phyloP scores from a whole-genome alignment of 2,888 invertebrate genomes.

The Heteromurus nitidus region DNA sequence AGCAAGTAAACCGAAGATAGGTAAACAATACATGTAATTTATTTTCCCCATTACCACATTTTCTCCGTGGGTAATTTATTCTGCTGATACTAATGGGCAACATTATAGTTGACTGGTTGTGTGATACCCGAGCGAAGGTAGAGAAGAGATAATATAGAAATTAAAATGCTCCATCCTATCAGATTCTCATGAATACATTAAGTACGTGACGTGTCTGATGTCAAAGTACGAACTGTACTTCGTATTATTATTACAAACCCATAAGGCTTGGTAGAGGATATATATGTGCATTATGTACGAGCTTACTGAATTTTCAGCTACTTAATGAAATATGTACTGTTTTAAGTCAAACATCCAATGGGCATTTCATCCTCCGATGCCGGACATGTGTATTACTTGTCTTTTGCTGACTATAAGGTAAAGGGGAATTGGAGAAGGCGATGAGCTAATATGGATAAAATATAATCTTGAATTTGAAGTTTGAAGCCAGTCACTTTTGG shows the following conservation, averaged over 20 bases:
- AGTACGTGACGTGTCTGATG: conserved; percentile 63
- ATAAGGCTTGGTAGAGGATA: background rate
- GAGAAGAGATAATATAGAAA: conserved; percentile 38
- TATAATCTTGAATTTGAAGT: background rate
- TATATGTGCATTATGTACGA: conserved; percentile 52
- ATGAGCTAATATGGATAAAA: conserved; percentile 25
- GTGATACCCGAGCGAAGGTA: no score
- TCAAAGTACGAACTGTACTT: conserved; percentile 60
- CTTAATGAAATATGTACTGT: background rate
- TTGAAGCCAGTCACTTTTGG: conserved; percentile 16
- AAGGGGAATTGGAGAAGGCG: conserved; percentile 8
- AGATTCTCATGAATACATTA: conserved; percentile 54
- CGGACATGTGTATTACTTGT: conserved; percentile 19
- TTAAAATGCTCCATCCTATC: conserved; percentile 28
- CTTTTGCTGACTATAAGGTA: background rate
- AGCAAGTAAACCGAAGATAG: no score
- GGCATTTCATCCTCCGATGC: background rate
- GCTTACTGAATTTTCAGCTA: background rate
- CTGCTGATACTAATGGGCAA: background rate
- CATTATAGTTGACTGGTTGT: no score
- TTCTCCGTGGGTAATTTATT: background rate
- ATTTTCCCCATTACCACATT: background rate
- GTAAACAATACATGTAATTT: no score
- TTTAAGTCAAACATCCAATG: no score
- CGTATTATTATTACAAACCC: conserved; percentile 48